Conservation (phyloP, 2,113 vertebrate species). For the Antennarius striatus region DNA sequence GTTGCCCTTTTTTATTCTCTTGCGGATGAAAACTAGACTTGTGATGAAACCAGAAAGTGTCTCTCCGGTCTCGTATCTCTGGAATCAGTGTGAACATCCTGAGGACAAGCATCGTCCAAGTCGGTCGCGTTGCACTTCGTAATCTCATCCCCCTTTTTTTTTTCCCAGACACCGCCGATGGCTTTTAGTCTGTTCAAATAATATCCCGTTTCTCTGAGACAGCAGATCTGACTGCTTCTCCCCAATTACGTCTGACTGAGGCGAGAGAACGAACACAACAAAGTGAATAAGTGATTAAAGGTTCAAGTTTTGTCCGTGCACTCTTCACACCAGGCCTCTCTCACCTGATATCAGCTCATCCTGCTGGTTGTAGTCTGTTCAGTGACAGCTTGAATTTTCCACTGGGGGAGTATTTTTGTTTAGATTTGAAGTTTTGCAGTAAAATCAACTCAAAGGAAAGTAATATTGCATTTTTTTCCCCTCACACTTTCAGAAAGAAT, state of each 20-base stretch:
- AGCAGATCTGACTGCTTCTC: slow-evolving; percentile 46
- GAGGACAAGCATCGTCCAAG: slow-evolving; percentile 53
- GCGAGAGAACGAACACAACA: slow-evolving; percentile 38
- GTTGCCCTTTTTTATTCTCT: slow-evolving; percentile 25
- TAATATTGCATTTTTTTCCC: too few species aligned
- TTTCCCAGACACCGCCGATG: slow-evolving; percentile 40
- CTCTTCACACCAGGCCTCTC: slow-evolving; percentile 19
- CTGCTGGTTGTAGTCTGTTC: slow-evolving; percentile 22
- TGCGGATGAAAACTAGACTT: slow-evolving; percentile 27
- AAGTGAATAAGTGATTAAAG: slow-evolving; percentile 52
- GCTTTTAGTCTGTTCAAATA: slow-evolving; percentile 53
- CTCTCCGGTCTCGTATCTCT: slow-evolving; percentile 32
- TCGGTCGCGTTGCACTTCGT: slow-evolving; percentile 49
- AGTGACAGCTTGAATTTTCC: not conserved
- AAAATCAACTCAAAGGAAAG: too few species aligned
- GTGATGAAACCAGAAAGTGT: slow-evolving; percentile 29
- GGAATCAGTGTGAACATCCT: slow-evolving; percentile 58
- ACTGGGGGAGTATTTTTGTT: not conserved
- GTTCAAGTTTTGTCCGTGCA: slow-evolving; percentile 16
- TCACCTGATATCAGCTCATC: slow-evolving; percentile 3
- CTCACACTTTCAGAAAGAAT: too few species aligned
- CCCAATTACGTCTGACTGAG: slow-evolving; percentile 37
- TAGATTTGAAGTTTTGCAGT: too few species aligned
- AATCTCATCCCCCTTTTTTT: slow-evolving; percentile 42
- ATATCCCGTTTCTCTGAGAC: slow-evolving; percentile 45